Evolutionary conservation across 2,113 vertebrate genomes (phyloP), one percentile per base, ranked within the genome.

Genomic region (Octodon degus): DNA sequence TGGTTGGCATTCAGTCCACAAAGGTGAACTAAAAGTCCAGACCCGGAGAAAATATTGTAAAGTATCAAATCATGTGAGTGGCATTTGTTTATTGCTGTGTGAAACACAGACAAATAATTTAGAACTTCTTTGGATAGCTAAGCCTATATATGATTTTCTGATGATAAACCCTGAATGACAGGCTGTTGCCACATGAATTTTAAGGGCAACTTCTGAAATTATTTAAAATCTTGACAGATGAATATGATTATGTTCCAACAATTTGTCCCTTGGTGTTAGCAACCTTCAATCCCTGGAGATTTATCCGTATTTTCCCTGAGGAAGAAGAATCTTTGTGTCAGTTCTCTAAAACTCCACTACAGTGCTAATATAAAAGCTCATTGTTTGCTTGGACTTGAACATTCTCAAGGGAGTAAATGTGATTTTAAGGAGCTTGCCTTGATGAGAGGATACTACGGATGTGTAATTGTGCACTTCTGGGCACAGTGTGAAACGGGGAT

Each of bases 401-500:
- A 80, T 90, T 86, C 32, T 91, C 53, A 65, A 93, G 34, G 19
- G 12, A 81, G 16, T 77, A 47, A 30, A 4, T n/a, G 68, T 82
- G 63, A 85, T 90, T 94, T 94, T 87, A 92, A n/a, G 20, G 47
- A 62, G 8, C 40, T 89, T 93, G 55, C 93, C 95, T 88, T 89
- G 72, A 93, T n/a, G 17, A 68, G 30, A 83, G 2, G 37, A 3
- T 84, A 40, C 13, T 37, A 3, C 72, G 40, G 86, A n/a, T 86
- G 32, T 67, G 25, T 53, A 84, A 60, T 40, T 68, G 13, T 63
- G 20, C 43, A 5, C 4, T 47, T 16, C 74, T 53, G 55, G 63
- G 87, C 30, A 83, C 30, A 68, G n/a, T n/a, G 13, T 60, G 79
- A 19, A 67, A 2, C 37, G 3, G 74, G 11, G 2, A 34, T 25